phyloP scores from a whole-genome alignment of 2,888 invertebrate species.

The Theretra japonica region DNA sequence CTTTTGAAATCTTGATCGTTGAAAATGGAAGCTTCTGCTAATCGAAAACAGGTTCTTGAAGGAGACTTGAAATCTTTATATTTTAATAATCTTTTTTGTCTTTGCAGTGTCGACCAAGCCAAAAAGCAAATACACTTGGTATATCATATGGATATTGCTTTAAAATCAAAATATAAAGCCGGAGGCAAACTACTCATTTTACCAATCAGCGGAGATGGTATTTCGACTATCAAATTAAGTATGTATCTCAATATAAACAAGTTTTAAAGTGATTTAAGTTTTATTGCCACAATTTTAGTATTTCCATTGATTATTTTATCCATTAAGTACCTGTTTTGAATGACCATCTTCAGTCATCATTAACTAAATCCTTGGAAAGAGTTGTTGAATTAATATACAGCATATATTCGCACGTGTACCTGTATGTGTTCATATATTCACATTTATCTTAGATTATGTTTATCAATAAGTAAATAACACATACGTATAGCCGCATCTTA shows the following conservation, averaged over 20 bases:
- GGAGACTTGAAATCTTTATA: not conserved
- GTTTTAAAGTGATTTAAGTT: not conserved
- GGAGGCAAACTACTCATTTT: conserved; percentile 65
- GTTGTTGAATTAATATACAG: too few species aligned
- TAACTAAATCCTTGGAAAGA: not conserved
- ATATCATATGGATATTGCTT: conserved; percentile 47
- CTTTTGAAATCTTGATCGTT: too few species aligned
- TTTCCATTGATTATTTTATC: not conserved
- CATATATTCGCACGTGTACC: too few species aligned
- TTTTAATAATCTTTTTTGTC: not conserved
- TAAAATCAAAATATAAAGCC: conserved; percentile 63
- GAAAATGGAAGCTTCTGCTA: too few species aligned
- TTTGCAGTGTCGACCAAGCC: conserved; percentile 55
- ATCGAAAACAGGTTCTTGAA: too few species aligned
- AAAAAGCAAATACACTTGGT: conserved; percentile 54
- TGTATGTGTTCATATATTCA: too few species aligned
- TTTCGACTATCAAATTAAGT: conserved; percentile 58
- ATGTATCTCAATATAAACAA: conserved; percentile 40
- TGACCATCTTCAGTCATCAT: not conserved
- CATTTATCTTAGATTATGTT: too few species aligned
- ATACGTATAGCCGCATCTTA: too few species aligned
- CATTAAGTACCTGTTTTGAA: not conserved
- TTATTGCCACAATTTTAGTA: not conserved
- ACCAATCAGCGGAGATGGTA: conserved; percentile 71
- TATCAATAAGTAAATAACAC: too few species aligned